Evolutionary conservation across 2,888 invertebrate genomes (phyloP), one percentile per base, ranked within the genome.

Genomic region (Apocheima hispidaria): DNA sequence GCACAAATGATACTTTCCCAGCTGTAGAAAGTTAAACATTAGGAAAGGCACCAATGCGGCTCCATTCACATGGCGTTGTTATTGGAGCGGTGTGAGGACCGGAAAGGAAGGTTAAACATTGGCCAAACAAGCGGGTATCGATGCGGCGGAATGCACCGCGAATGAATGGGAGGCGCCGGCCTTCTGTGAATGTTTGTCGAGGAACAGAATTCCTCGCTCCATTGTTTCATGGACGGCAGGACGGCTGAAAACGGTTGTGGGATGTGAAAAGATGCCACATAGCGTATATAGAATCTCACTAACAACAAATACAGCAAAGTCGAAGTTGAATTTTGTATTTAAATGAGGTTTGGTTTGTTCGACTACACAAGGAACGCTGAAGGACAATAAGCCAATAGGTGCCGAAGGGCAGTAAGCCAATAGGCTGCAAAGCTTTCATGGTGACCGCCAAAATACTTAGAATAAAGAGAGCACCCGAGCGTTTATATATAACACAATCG

Each of bases 11-110:
- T 84, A 88, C 88, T 89, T 90, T 88, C 90, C 81, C 84, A 87
- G 77, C 81, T 72, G 82, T 88, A 90, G 90, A 90, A 90, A 90
- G 90, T 86, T 81, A 84, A 86, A 87, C 84, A 87, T 87, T 84
- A 83, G 78, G 83, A 83, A 81, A 81, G 81, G 80, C 74, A 81
- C 78, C 73, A 76, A 77, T 78, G 79, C 76, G 75, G 78, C 72
- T 83, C 74, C 82, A 84, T 88, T 86, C 85, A 83, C 79, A 81
- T 79, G 76, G 79, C 72, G 79, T 76, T 86, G 84, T 87, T 89
- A 88, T 88, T 84, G 82, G 83, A 86, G 79, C 82, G 79, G 71
- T 78, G 77, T 77, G 74, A 75, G 74, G 77, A 84, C 83, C 90
- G 90, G 89, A 90, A 85, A 84, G 78, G 82, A 76, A 81, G 83